Conservation (phyloP, 1,140 invertebrate genomes). For the Drosophila chauvacae region DNA sequence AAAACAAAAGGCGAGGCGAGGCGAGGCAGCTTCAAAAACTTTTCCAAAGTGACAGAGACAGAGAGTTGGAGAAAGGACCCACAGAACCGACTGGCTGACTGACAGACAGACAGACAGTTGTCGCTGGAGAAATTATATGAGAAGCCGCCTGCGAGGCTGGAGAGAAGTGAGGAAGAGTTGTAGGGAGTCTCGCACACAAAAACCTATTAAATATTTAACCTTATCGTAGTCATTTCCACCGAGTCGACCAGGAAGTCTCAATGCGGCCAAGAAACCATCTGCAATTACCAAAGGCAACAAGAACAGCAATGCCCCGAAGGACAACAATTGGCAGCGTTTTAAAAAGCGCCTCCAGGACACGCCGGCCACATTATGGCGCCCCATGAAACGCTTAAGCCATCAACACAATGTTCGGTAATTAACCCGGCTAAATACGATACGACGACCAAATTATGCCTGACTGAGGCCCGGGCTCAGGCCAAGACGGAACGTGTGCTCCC, state of each 20-base stretch:
- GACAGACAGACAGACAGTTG: constrained; percentile 43
- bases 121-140: constrained; percentile 49
- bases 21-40: constrained; percentile 46
- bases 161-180: constrained; percentile 17
- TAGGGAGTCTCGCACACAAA: constrained; percentile 26
- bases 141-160: constrained; percentile 11
- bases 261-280: constrained; percentile 47
- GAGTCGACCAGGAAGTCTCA: constrained; percentile 39
- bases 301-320: constrained; percentile 12
- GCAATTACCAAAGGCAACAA: constrained; percentile 23
- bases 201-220: constrained; percentile 78
- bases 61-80: constrained; percentile 20
- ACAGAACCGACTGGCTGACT: constrained; percentile 5
- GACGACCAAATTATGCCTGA: constrained; percentile 65
- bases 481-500: constrained; percentile 51
- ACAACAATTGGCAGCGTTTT: constrained; percentile 50
- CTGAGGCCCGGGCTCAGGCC: constrained; percentile 26
- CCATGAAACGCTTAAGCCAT: constrained; percentile 80
- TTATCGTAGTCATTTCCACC: constrained; percentile 67
- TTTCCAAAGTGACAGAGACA: constrained; percentile 65
- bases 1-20: constrained; percentile 31
- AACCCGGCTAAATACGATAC: constrained; percentile 76
- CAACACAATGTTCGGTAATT: constrained; percentile 81
- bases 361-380: constrained; percentile 57
- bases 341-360: constrained; percentile 61